These are phyloP conservation scores for Poicephalus gulielmi DNA, from an alignment of 2,113 vertebrate species.

Conservation along the genomic window DNA sequence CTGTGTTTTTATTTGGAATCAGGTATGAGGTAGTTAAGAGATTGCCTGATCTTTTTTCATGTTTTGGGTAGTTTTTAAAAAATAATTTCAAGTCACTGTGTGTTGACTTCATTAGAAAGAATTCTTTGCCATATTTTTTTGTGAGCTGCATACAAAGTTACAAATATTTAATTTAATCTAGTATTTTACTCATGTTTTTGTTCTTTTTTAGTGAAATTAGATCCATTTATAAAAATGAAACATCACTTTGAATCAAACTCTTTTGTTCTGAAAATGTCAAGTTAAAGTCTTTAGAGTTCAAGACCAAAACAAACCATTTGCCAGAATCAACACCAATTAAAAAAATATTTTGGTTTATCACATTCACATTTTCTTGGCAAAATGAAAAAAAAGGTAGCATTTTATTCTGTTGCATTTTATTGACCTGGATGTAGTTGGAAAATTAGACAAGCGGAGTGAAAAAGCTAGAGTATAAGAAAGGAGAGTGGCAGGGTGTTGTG, in stretches of 20 bases:
- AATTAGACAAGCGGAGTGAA: background rate
- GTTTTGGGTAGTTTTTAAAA: background rate
- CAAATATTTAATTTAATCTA: background rate
- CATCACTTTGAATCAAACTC: background rate
- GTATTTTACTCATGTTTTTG: background rate
- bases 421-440: background rate
- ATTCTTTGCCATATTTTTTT: background rate
- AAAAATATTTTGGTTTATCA: background rate
- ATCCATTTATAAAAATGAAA: background rate
- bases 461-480: background rate
- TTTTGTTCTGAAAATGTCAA: background rate
- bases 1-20: background rate
- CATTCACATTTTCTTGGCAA: background rate
- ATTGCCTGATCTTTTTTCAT: background rate
- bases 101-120: background rate
- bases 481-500: background rate
- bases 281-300: background rate
- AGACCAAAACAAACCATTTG: background rate
- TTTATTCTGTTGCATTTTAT: background rate
- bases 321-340: background rate
- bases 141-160: background rate
- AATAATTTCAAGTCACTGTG: background rate
- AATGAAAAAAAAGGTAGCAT: background rate
- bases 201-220: background rate
- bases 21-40: background rate